A percentile compares a stretch with the other conserved stretches of the same genome.
phyloP scores from a whole-genome alignment of 2,113 vertebrate species.

The Macquaria australasica region DNA sequence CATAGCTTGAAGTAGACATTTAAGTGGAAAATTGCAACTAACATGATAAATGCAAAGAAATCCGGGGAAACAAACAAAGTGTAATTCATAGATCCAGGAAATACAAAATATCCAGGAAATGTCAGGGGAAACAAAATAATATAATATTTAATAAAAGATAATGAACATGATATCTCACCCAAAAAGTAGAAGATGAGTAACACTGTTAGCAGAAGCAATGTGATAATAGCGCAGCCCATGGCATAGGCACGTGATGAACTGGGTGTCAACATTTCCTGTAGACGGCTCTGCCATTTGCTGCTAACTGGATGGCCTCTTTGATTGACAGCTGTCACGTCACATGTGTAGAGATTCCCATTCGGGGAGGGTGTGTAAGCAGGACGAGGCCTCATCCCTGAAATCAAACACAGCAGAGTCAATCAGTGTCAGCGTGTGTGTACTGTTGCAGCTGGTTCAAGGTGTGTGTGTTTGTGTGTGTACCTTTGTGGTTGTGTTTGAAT shows the following conservation, averaged over 20 bases:
- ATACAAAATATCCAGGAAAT: background rate
- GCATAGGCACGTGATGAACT: slow-evolving; percentile 71
- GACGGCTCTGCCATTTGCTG: slow-evolving; percentile 65
- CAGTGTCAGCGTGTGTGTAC: background rate
- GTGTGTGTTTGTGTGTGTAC: slow-evolving; percentile 44
- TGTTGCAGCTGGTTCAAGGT: slow-evolving; percentile 56
- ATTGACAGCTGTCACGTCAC: slow-evolving; percentile 44
- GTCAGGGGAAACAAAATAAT: background rate
- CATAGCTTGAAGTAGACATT: too few species aligned
- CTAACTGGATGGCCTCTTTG: slow-evolving; percentile 39
- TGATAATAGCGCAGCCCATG: slow-evolving; percentile 81
- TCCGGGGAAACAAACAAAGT: background rate
- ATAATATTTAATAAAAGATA: background rate
- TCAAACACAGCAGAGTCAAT: background rate
- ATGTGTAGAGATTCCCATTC: slow-evolving; percentile 70
- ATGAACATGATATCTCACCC: slow-evolving; percentile 44
- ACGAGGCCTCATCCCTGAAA: slow-evolving; percentile 66
- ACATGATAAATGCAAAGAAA: background rate
- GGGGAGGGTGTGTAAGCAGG: slow-evolving; percentile 64
- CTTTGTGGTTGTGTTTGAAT: slow-evolving; percentile 58
- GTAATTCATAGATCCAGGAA: background rate
- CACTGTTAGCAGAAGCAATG: slow-evolving; percentile 84
- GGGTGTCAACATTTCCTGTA: slow-evolving; percentile 73
- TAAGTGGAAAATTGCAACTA: background rate
- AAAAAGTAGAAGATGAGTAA: slow-evolving; percentile 80